A percentile compares a stretch with the other conserved stretches of the same genome.
Evolutionary conservation across 1,140 invertebrate genomes (phyloP).

Genomic region (Drosophila elegans): DNA sequence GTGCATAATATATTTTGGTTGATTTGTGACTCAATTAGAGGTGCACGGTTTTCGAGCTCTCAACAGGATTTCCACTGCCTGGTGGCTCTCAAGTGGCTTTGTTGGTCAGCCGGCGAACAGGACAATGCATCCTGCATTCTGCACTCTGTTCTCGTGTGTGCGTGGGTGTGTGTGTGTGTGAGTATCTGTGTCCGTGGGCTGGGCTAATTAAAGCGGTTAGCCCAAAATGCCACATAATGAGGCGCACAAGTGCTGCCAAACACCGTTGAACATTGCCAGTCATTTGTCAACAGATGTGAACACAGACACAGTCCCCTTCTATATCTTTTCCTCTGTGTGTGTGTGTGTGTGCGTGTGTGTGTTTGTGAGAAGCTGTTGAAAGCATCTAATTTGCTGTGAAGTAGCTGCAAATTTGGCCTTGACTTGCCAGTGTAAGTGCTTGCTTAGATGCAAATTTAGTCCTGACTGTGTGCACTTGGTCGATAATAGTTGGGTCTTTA

Average conservation of each 20-base stretch:
- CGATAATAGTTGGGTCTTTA: background rate
- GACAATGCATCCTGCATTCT: conserved; percentile 58
- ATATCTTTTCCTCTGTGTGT: conserved; percentile 13
- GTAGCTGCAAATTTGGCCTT: conserved; percentile 65
- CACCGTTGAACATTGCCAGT: conserved; percentile 78
- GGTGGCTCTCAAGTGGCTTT: conserved; percentile 75
- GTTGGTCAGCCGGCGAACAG: conserved; percentile 58
- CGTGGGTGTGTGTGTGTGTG: conserved; percentile 9
- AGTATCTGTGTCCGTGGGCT: conserved; percentile 21
- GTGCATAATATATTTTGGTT: conserved; percentile 82
- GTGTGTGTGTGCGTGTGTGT: conserved; percentile 7
- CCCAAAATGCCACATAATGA: conserved; percentile 80
- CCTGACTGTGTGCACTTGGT: conserved; percentile 3
- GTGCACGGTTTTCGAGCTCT: conserved; percentile 25
- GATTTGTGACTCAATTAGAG: conserved; percentile 84
- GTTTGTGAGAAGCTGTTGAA: conserved; percentile 61
- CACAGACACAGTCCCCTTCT: conserved; percentile 17
- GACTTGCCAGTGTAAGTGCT: conserved; percentile 23
- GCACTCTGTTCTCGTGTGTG: conserved; percentile 36
- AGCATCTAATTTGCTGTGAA: conserved; percentile 77
- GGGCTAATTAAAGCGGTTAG: conserved; percentile 81
- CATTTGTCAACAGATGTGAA: conserved; percentile 71
- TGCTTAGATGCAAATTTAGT: conserved; percentile 49
- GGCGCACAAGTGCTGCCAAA: conserved; percentile 82
- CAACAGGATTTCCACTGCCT: conserved; percentile 61